Evolutionary conservation across 2,888 invertebrate genomes (phyloP).

Genomic region (Torymus auratus): DNA sequence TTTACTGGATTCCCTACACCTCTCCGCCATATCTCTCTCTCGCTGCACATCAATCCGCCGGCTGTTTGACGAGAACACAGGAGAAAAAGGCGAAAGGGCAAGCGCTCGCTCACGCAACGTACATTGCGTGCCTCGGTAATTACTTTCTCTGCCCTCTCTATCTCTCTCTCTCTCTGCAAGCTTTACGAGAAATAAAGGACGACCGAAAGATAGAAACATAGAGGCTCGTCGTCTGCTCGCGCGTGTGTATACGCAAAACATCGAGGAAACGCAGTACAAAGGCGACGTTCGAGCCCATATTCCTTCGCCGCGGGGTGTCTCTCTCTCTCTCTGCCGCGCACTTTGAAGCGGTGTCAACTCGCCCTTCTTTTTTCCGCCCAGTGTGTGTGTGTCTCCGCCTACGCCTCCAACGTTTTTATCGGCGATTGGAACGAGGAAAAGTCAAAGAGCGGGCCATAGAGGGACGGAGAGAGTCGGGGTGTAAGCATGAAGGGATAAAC

Average conservation of each 20-base stretch:
- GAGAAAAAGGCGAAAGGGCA: slow-evolving; percentile 3
- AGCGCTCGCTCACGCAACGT: background rate
- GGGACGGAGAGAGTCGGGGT: no score
- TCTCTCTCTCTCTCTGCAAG: background rate
- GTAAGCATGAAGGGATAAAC: no score
- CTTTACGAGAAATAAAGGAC: slow-evolving; percentile 5
- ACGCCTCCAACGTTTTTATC: slow-evolving; percentile 30
- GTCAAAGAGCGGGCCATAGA: background rate
- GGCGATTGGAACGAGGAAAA: slow-evolving; percentile 26
- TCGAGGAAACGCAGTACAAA: slow-evolving; percentile 19
- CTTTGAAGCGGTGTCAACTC: slow-evolving; percentile 45
- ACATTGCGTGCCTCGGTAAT: slow-evolving; percentile 36
- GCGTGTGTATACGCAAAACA: background rate
- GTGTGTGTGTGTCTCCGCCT: background rate
- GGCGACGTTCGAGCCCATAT: slow-evolving; percentile 8
- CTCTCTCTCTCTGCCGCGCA: slow-evolving; percentile 14
- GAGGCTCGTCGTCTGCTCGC: background rate
- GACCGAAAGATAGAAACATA: no score
- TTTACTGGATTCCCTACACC: no score
- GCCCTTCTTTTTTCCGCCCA: no score
- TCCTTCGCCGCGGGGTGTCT: slow-evolving; percentile 40
- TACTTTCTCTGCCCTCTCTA: slow-evolving; percentile 10
- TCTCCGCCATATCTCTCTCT: no score
- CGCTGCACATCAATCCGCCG: no score
- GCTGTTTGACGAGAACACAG: no score